phyloP scores from a whole-genome alignment of 2,888 invertebrate genomes.

The Lasioglossum leucozonium region DNA sequence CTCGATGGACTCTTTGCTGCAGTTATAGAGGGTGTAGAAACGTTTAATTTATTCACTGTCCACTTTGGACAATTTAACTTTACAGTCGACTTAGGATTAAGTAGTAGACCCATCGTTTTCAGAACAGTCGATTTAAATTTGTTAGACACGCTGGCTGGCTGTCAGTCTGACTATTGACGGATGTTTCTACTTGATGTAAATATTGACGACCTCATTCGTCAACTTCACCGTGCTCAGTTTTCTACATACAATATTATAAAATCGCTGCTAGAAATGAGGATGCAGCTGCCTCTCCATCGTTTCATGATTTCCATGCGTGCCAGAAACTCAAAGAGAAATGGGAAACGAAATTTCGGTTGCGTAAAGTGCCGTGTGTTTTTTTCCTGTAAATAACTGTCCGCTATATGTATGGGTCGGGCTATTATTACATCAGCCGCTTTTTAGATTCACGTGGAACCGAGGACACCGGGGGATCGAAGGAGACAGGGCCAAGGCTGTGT shows the following conservation, averaged over 20 bases:
- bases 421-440: conserved; percentile 78
- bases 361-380: conserved; percentile 24
- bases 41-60: too few species aligned
- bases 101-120: background rate
- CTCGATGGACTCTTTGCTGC: too few species aligned
- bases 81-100: background rate
- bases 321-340: background rate
- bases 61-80: too few species aligned
- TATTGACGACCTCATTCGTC: background rate
- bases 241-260: too few species aligned
- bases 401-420: conserved; percentile 75
- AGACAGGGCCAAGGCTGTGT: conserved; percentile 12
- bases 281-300: background rate
- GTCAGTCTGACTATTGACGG: background rate
- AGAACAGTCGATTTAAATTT: background rate
- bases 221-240: too few species aligned
- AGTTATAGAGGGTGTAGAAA: too few species aligned
- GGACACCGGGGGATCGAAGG: background rate
- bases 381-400: conserved; percentile 39
- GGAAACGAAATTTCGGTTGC: conserved; percentile 33
- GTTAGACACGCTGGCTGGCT: background rate
- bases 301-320: too few species aligned
- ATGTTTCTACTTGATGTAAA: conserved; percentile 4
- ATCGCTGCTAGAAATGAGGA: background rate
- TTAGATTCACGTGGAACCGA: conserved; percentile 44